These are phyloP conservation scores for Epinephelus lanceolatus DNA, from an alignment of 2,113 vertebrate species.

Conservation along the genomic window DNA sequence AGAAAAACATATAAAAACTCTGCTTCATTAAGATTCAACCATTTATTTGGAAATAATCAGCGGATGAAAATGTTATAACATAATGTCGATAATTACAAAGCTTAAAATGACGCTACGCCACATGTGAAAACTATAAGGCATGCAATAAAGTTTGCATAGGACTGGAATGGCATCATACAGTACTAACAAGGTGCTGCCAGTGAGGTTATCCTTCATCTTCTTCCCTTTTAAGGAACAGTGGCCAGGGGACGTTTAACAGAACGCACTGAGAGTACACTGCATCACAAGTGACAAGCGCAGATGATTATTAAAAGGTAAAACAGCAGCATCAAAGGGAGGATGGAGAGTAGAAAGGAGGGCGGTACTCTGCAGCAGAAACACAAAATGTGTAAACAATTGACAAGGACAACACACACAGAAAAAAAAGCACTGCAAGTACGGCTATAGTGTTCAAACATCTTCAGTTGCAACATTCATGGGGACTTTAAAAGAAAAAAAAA, in stretches of 20 bases:
- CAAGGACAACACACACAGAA: neutral
- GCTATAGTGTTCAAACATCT: constrained; percentile 26
- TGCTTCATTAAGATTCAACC: constrained; percentile 39
- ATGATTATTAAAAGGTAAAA: constrained; percentile 21
- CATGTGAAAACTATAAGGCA: constrained; percentile 64
- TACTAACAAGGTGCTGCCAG: constrained; percentile 31
- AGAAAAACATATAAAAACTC: neutral
- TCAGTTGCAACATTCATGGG: constrained; percentile 17
- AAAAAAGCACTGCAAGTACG: constrained; percentile 28
- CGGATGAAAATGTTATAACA: constrained; percentile 48
- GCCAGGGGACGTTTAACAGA: neutral
- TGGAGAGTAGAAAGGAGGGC: neutral
- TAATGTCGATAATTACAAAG: constrained; percentile 51
- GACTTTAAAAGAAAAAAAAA: constrained; percentile 17
- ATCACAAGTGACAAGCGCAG: neutral
- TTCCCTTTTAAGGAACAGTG: constrained; percentile 37
- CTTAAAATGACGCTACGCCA: constrained; percentile 40
- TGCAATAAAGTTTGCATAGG: constrained; percentile 69
- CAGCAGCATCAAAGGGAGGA: constrained; percentile 37
- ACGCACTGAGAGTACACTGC: neutral
- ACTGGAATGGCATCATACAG: constrained; percentile 54
- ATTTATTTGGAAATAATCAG: constrained; percentile 69
- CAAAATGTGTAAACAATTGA: constrained; percentile 22
- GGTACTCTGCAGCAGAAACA: neutral
- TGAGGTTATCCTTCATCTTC: constrained; percentile 32